Evolutionary conservation across 2,113 vertebrate genomes (phyloP), one percentile per base, ranked within the genome.

Genomic region (Anoura caudifer): DNA sequence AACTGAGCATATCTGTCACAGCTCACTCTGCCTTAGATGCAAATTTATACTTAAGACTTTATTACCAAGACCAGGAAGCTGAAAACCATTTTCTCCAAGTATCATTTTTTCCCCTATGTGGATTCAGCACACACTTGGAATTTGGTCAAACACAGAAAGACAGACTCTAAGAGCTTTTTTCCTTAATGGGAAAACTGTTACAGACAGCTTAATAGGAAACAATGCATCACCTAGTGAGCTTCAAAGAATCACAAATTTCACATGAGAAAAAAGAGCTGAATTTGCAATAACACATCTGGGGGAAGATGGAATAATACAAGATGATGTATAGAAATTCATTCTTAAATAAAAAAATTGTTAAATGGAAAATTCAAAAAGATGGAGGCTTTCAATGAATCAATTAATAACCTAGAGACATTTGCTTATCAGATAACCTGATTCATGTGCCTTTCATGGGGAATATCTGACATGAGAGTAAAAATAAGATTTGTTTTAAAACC

Each of bases 191-290:
- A 65, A 95, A 94, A 92, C 56, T 56, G 97, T 90, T 63, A 96
- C 94, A 96, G 96, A 90, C 84, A 97, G 94, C 91, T 95, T 91
- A 85, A 90, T 56, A 92, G 65, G 91, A 96, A 96, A 96, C 94
- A 98, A 96, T 88, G 95, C 94, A 88, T 91, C 92, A 77, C 87
- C 85, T 94, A 96, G 85, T 50, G 56, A 92, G 94, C 94, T 56
- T 97, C 85, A 88, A 92, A 92, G 92, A 94, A 83, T 77, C 95
- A 80, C 87, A 96, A 85, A 94, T 92, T 90, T 94, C 95, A 97
- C 59, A 94, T 47, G 92, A 96, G 65, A 96, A 92, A 96, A 96
- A 92, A 0, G 7, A 96, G 84, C 0, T 85, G 91, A 90, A 77
- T 95, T 80, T 92, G 56, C 92, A 94, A 97, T 90, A 87, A 94